Evolutionary conservation across 1,140 invertebrate genomes (phyloP), one percentile per base, ranked within the genome.

Genomic region (Halictus rubicundus): DNA sequence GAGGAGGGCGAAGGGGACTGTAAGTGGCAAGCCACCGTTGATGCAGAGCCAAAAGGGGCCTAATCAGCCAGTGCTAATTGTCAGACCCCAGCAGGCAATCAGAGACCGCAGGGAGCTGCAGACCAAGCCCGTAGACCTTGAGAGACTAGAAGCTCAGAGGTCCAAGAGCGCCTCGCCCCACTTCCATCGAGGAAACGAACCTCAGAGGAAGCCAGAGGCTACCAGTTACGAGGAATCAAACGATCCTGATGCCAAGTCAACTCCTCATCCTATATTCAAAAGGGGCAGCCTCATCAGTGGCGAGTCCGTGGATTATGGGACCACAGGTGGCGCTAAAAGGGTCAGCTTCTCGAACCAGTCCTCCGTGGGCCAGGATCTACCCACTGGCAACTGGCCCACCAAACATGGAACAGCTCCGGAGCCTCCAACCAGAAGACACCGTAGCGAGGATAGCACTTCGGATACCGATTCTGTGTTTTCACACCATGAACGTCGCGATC

Each of bases 331-430:
- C 0, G 89, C 91, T 5, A 94, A 94, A 64, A 91, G 94, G 68
- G 94, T 94, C 0, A 94, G 94, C 77, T 94, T 94, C 78, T 93
- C 91, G 0, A 93, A 90, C 69, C 91, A 91, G 19, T 77, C 88
- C 37, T 66, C 88, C 70, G 68, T 81, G 63, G 90, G 86, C 0
- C 84, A 87, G 52, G 73, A 82, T 64, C 12, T 87, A 37, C 5
- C 73, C 9, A 60, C 87, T 66, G 88, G 89, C 68, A 87, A 84
- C 57, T 94, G 94, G 94, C 94, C 94, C 16, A 94, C 94, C 1
- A 94, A 93, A 71, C 93, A 93, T 64, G 94, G 94, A 1, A 93
- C 91, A 78, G 93, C 94, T 0, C 91, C 93, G n/a, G 94, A 94
- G 85, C 94, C 94, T 7, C 94, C 94, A 1, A 94, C 94, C 0